Evolutionary conservation across 2,797 vertebrate genomes (phyloP), one percentile per base, ranked within the genome.

Genomic region (Urophycis tenuis): DNA sequence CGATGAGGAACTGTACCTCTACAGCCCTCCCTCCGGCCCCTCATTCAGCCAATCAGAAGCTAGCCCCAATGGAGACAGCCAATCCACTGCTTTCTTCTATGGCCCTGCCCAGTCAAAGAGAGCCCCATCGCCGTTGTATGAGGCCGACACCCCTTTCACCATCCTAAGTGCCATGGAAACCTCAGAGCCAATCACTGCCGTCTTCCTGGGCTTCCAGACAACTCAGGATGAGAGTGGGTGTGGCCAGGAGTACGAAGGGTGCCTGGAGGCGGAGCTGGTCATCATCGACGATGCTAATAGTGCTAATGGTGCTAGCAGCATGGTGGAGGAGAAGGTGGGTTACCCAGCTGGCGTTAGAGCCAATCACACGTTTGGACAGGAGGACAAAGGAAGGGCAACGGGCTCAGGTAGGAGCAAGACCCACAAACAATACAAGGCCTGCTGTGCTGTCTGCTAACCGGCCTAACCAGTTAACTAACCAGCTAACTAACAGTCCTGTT

Each of bases 151-250:
- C 30, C 89, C 85, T 9, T 95, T 91, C 74, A 93, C 85, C 4
- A 35, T 95, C 8, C 90, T 95, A n/a, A 92, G 92, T 60, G 81
- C 93, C 71, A 75, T 93, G 49, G 94, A 95, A 1, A 82, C 92
- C 70, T 90, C 89, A 0, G 93, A 95, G 77, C 95, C 95, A 0
- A 92, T 97, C 75, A 97, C 96, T 0, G 96, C 96, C 93, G 90
- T 97, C 82, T 97, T 97, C 88, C 95, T 97, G 95, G 96, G 95
- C 3, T 96, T 96, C 75, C 95, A 96, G 84, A 89, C 84, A 0
- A 41, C 93, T 0, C 91, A 94, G 2, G 87, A 89, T 0, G 92
- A 91, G 41, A 88, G 91, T 0, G 72, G 88, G 0, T 89, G 81
- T 60, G 84, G 79, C 73, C 82, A 89, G 73, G 93, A 81, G 12